Base-by-base conservation (phyloP, 2,888 invertebrate species). In the Torymus aiolomorphi region DNA sequence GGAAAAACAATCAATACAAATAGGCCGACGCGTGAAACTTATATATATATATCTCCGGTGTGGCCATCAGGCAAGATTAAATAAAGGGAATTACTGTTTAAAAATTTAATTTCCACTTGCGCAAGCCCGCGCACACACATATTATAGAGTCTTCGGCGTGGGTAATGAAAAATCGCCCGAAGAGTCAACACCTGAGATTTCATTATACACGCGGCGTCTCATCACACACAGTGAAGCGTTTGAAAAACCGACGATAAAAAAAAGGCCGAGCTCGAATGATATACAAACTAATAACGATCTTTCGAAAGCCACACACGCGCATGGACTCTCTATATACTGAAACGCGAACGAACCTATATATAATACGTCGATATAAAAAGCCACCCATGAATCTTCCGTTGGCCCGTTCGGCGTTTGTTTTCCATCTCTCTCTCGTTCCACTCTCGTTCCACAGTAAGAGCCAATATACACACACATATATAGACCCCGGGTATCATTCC, bases 101-200 rank as follows among this genome's bases (percentile, higher is more conserved):
- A 66, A 78, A 78, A 72, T 71, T 78, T 78, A 72, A 66, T 65
- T 65, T 42, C 66, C 61, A 56, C 24, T 65, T 31, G 76, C 63
- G 63, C 63, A 71, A 70, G 54, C 49, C 42, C 8, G 42, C 42
- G 8, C 8, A 8, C 42, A 42, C 8, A 42, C 8, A 42, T 8
- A 3, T 31, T 31, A 42, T 42, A 42, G 42, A 42, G 42, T 42
- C 42, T 42, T 42, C 42, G 8, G 0, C 42, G 8, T 42, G 42
- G n/a, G 61, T 72, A 77, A 71, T 72, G 71, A 73, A 78, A 78
- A 63, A 74, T 69, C 63, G 42, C 61, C 71, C 54, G 66, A 66
- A 72, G 72, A 78, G 66, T 72, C 77, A 78, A 72, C 77, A 67
- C n/a, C 51, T 56, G 74, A 57, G 57, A 78, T 78, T 78, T 74